Evolutionary conservation across 2,888 invertebrate species (phyloP).

Genomic region (Nemurella pictetii): DNA sequence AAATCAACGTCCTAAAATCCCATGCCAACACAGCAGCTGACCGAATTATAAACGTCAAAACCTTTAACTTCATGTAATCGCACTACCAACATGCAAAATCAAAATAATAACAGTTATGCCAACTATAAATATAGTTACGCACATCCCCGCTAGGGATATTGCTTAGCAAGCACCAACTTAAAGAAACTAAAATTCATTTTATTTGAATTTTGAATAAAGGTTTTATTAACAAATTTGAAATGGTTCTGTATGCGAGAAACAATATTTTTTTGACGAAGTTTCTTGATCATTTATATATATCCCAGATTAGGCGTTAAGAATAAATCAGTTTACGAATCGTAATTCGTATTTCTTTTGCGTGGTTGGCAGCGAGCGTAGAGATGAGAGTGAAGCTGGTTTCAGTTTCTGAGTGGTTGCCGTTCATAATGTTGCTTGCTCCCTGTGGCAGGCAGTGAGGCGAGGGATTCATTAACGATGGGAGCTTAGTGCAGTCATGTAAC

Average conservation of each 20-base stretch:
- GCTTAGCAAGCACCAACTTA: too few relatives aligned
- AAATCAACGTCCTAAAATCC: slow-evolving; percentile 10
- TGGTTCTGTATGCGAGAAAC: too few relatives aligned
- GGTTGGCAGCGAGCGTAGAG: background rate
- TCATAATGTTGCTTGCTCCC: slow-evolving; percentile 7
- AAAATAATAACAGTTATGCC: too few relatives aligned
- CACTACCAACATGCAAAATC: background rate
- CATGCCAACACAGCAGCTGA: slow-evolving; percentile 35
- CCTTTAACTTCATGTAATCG: background rate
- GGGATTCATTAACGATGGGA: slow-evolving; percentile 1
- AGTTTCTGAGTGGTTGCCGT: background rate
- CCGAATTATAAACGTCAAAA: background rate
- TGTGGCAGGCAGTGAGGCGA: background rate
- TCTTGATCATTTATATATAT: too few relatives aligned
- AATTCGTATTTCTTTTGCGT: background rate
- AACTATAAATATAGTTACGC: too few relatives aligned
- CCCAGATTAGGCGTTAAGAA: too few relatives aligned
- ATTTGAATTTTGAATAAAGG: too few relatives aligned
- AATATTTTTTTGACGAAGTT: too few relatives aligned
- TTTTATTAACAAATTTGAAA: too few relatives aligned
- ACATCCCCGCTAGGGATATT: too few relatives aligned
- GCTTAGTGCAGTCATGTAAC: slow-evolving; percentile 14
- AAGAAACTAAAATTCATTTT: too few relatives aligned
- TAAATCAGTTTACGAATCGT: too few relatives aligned
- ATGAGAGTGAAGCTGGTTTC: background rate